These are phyloP conservation scores for Drosophila gunungcola DNA, from an alignment of 1,140 invertebrate genomes.

Conservation along the genomic window DNA sequence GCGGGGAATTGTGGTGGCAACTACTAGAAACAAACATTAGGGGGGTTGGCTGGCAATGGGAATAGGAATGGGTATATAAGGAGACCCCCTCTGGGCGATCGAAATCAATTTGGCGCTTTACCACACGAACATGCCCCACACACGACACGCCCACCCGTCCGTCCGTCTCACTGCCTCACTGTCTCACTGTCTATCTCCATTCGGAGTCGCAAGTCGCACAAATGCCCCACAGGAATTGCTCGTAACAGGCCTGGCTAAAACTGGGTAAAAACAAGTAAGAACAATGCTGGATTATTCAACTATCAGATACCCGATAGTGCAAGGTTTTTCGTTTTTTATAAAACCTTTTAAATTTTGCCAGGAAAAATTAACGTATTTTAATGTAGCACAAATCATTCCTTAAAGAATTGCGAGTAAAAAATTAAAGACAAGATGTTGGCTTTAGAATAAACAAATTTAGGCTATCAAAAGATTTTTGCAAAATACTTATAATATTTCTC, in stretches of 20 bases:
- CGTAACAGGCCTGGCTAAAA: conserved; percentile 17
- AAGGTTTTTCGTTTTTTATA: not conserved
- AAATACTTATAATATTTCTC: no score
- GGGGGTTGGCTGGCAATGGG: conserved; percentile 7
- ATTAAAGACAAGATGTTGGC: no score
- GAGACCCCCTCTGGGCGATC: conserved; percentile 72
- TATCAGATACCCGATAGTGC: conserved; percentile 3
- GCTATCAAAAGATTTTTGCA: no score
- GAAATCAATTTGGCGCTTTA: conserved; percentile 83
- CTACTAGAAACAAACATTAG: conserved; percentile 51
- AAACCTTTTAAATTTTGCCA: no score
- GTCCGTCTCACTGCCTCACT: conserved; percentile 7
- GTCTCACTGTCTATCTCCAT: conserved; percentile 41
- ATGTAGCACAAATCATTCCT: no score
- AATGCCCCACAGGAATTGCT: conserved; percentile 72
- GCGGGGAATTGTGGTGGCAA: conserved; percentile 47
- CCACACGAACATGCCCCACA: conserved; percentile 74
- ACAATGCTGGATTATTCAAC: conserved; percentile 4
- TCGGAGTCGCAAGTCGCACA: conserved; percentile 30
- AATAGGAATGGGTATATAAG: conserved; percentile 11
- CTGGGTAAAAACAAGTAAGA: conserved; percentile 17
- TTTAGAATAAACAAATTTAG: no score
- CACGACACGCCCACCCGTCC: conserved; percentile 69
- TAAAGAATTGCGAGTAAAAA: no score
- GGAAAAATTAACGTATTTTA: no score